phyloP scores from a whole-genome alignment of 2,797 vertebrate species.

The Prunella strophiata region DNA sequence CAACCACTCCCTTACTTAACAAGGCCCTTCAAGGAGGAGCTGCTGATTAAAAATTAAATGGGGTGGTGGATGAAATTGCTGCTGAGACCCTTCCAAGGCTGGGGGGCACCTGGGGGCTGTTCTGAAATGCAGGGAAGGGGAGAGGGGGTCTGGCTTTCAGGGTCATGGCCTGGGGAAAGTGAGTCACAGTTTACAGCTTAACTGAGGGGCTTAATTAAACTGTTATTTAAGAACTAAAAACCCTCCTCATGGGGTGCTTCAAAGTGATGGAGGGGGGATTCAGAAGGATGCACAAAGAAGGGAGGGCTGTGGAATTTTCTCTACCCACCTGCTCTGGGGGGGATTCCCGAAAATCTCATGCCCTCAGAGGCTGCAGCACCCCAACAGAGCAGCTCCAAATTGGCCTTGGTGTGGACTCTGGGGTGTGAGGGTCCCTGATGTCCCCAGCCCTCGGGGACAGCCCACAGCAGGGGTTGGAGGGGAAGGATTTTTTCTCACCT shows the following conservation, averaged over 20 bases:
- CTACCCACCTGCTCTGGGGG: background rate
- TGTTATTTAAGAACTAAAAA: background rate
- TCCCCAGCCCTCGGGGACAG: background rate
- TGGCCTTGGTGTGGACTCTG: rapidly evolving
- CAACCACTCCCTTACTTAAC: background rate
- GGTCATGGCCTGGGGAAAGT: slow-evolving; percentile 30
- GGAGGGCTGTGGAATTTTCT: background rate
- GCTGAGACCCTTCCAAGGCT: background rate
- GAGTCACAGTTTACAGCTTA: background rate
- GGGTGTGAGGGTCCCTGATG: background rate
- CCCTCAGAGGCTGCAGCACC: background rate
- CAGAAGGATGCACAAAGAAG: background rate
- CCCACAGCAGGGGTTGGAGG: background rate
- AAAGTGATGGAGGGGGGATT: background rate
- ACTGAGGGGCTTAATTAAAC: slow-evolving; percentile 32
- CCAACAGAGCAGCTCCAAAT: background rate
- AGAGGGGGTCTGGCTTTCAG: background rate
- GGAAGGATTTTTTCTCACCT: slow-evolving; percentile 50
- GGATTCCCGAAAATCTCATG: background rate
- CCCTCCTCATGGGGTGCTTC: background rate
- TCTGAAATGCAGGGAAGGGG: rapidly evolving
- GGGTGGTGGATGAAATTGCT: background rate
- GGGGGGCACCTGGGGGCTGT: rapidly evolving
- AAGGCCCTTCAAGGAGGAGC: background rate
- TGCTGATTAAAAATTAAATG: background rate